These are phyloP conservation scores for Pristionchus entomophagus DNA, from an alignment of 2,888 invertebrate species.

Conservation along the genomic window DNA sequence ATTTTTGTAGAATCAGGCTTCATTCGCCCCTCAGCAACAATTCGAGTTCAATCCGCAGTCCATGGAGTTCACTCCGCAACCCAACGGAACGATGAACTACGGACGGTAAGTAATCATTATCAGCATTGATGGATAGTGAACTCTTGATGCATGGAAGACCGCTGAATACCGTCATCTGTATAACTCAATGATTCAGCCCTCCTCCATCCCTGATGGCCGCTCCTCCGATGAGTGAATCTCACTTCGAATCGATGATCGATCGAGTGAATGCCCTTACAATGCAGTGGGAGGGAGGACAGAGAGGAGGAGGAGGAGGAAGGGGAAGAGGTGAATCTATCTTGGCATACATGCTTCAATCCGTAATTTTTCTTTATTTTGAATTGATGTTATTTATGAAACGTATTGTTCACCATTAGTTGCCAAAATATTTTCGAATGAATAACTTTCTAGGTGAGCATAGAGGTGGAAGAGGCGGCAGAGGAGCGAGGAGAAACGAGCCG, in stretches of 20 bases:
- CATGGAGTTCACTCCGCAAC: not conserved
- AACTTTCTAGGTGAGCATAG: not conserved
- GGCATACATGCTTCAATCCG: not conserved
- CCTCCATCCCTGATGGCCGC: not conserved
- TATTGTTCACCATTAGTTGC: no score
- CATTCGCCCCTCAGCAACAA: not conserved
- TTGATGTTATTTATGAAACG: not conserved
- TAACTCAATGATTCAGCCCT: not conserved
- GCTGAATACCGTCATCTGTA: not conserved
- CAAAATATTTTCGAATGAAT: not conserved
- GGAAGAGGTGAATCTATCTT: constrained; percentile 8
- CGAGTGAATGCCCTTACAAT: constrained; percentile 8
- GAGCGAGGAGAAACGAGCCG: not conserved
- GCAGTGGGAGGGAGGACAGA: constrained; percentile 34
- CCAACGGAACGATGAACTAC: constrained; percentile 31
- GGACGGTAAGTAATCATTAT: not conserved
- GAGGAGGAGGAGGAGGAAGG: constrained; percentile 36
- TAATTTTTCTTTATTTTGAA: no score
- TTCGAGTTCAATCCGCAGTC: not conserved
- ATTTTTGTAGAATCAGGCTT: not conserved
- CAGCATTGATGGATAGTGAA: no score
- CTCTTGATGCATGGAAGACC: no score
- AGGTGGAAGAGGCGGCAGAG: constrained; percentile 22
- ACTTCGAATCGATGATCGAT: constrained; percentile 41
- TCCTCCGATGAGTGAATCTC: constrained; percentile 24